phyloP scores from a whole-genome alignment of 1,140 invertebrate genomes.

The Arion vulgaris region DNA sequence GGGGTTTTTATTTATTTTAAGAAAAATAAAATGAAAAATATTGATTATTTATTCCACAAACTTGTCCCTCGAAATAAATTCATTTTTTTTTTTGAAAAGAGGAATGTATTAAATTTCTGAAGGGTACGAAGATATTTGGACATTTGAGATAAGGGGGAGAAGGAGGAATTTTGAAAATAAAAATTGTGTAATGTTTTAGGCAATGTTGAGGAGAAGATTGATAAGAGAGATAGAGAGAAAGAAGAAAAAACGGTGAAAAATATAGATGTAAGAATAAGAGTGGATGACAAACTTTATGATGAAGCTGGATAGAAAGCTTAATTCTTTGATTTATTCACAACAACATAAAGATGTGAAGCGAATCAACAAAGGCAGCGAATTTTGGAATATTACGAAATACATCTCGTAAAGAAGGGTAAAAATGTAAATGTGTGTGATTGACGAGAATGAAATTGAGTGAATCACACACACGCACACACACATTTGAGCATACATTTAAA shows the following conservation, averaged over 20 bases:
- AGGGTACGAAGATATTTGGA: neutral
- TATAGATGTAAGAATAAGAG: neutral
- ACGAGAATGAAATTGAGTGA: neutral
- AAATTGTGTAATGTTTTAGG: neutral
- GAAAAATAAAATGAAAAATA: constrained; percentile 4
- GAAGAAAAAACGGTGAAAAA: too few species aligned
- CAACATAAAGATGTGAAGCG: neutral
- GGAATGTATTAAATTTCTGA: constrained; percentile 6
- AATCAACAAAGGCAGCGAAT: neutral
- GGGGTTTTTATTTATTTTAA: neutral
- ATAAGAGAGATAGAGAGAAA: neutral
- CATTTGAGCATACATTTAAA: neutral
- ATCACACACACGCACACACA: neutral
- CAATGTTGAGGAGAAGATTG: neutral
- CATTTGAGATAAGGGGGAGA: neutral
- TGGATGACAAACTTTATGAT: neutral
- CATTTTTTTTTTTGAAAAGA: neutral
- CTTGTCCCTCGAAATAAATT: neutral
- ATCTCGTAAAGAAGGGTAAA: neutral
- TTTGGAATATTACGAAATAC: neutral
- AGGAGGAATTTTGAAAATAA: neutral
- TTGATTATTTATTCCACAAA: constrained; percentile 7
- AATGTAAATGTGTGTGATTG: neutral
- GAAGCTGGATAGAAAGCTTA: neutral
- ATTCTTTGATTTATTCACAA: neutral